Evolutionary conservation across 2,113 vertebrate species (phyloP).

Genomic region (Calidris pygmaea): DNA sequence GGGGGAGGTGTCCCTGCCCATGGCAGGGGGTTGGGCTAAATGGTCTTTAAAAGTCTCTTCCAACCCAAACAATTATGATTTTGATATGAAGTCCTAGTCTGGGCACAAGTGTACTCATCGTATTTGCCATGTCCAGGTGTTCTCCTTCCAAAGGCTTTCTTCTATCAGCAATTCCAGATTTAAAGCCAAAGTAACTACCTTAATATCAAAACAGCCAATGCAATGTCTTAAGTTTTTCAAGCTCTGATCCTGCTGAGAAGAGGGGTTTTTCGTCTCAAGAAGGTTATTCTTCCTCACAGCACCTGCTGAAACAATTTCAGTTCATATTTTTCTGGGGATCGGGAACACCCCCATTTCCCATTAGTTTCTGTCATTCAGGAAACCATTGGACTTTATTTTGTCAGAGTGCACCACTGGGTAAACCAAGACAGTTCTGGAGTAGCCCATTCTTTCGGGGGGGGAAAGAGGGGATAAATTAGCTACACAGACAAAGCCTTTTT

Average conservation of each 20-base stretch:
- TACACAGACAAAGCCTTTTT: background rate
- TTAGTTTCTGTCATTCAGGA: background rate
- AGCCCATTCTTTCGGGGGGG: background rate
- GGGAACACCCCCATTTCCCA: background rate
- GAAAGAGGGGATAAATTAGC: background rate
- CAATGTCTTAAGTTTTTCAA: background rate
- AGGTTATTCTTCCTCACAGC: background rate
- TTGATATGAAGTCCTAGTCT: background rate
- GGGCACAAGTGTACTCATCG: background rate
- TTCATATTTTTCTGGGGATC: background rate
- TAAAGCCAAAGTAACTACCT: background rate
- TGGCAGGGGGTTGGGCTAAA: no score
- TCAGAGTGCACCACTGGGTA: background rate
- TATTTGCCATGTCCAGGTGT: background rate
- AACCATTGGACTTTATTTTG: background rate
- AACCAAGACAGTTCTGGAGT: background rate
- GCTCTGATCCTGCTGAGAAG: background rate
- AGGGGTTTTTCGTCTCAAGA: background rate
- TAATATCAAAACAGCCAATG: background rate
- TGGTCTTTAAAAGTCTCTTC: background rate
- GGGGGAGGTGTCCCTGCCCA: no score
- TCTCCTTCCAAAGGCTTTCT: background rate
- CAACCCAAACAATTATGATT: background rate
- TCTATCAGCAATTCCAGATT: background rate
- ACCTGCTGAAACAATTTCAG: background rate